These are phyloP conservation scores for Pseudomyrmex gracilis DNA, from an alignment of 1,140 invertebrate species.

Conservation along the genomic window DNA sequence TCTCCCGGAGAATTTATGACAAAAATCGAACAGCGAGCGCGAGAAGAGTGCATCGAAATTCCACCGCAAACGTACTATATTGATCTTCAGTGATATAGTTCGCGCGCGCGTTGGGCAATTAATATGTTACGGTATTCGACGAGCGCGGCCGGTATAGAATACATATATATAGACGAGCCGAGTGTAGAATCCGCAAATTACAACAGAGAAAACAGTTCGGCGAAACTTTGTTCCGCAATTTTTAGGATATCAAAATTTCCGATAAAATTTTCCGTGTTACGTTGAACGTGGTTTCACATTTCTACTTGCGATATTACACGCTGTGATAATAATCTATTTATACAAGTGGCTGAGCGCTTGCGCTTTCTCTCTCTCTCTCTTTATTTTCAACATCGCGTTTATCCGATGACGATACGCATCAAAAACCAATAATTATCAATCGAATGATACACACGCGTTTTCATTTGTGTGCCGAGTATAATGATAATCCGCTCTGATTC, in stretches of 20 bases:
- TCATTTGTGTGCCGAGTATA: slow-evolving; percentile 35
- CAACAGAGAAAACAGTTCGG: not conserved
- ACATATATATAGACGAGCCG: not conserved
- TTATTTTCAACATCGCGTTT: slow-evolving; percentile 36
- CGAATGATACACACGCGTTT: slow-evolving; percentile 10
- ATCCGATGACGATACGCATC: slow-evolving; percentile 18
- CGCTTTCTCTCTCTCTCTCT: slow-evolving; percentile 39
- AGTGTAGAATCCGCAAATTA: not conserved
- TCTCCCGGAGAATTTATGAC: slow-evolving; percentile 45
- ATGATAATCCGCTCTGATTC: slow-evolving; percentile 58
- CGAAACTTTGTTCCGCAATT: not conserved
- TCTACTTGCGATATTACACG: not conserved
- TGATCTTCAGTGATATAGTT: slow-evolving; percentile 29
- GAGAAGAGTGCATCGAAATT: slow-evolving; percentile 37
- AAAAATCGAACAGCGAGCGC: slow-evolving; percentile 31
- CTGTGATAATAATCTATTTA: slow-evolving; percentile 40
- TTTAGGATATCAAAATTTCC: not conserved
- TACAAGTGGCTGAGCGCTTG: slow-evolving; percentile 17
- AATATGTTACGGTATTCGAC: slow-evolving; percentile 16
- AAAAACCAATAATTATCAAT: slow-evolving; percentile 57
- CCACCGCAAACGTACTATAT: not conserved
- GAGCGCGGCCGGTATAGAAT: not conserved
- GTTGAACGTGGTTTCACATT: not conserved
- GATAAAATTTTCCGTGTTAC: not conserved
- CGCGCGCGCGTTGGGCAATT: slow-evolving; percentile 26